These are phyloP conservation scores for Pseudochirops corinnae DNA, from an alignment of 2,797 vertebrate species.

Conservation along the genomic window DNA sequence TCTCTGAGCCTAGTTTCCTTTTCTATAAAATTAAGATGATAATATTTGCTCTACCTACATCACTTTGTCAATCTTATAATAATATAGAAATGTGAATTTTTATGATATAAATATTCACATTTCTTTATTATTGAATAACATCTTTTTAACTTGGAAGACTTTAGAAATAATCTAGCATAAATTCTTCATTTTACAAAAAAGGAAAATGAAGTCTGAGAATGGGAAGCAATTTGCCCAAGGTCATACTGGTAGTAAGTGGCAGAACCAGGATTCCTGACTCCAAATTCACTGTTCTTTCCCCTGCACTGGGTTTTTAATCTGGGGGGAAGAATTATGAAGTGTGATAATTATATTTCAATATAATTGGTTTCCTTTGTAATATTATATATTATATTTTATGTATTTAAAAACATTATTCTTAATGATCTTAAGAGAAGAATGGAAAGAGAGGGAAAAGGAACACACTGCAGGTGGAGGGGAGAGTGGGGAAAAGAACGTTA, in stretches of 20 bases:
- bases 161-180: neutral
- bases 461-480: neutral
- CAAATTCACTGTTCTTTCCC: neutral
- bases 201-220: neutral
- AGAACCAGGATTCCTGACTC: neutral
- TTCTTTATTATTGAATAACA: neutral
- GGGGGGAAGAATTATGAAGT: neutral
- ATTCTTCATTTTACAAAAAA: neutral
- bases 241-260: neutral
- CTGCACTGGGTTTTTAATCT: neutral
- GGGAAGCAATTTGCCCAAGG: neutral
- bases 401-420: neutral
- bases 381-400: neutral
- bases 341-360: neutral
- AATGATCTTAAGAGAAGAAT: neutral
- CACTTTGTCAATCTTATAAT: neutral
- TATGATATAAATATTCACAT: neutral
- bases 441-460: neutral
- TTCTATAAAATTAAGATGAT: neutral
- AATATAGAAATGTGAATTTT: neutral
- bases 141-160: neutral
- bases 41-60: neutral
- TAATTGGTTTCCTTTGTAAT: neutral
- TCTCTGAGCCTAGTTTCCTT: neutral
- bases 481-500: neutral